Percentiles rank a stretch among this genome's conserved stretches.
Evolutionary conservation across 2,797 vertebrate species (phyloP).

Genomic region (Lacerta viridis): DNA sequence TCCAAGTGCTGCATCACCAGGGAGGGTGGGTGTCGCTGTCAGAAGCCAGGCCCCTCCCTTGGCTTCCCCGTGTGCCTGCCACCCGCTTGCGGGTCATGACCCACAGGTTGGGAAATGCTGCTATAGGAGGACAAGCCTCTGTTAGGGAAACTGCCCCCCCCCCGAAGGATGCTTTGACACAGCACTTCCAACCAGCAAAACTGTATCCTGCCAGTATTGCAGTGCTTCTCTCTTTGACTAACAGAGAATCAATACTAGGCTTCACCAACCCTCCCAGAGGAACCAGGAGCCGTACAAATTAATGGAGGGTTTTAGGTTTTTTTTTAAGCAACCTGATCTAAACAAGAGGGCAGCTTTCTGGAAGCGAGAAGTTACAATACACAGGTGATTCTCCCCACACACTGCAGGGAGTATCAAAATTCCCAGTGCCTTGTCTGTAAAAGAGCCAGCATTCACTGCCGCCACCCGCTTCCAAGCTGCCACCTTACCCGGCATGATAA

Average conservation of each 20-base stretch:
- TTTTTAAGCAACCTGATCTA: not conserved
- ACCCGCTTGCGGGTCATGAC: too few relatives aligned
- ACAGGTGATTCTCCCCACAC: not conserved
- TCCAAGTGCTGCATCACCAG: too few relatives aligned
- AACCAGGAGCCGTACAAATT: not conserved
- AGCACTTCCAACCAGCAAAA: not conserved
- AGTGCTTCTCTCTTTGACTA: slow-evolving; percentile 20
- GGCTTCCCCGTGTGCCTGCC: too few relatives aligned
- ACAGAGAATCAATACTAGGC: slow-evolving; percentile 24
- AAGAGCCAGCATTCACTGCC: not conserved
- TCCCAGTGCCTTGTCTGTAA: not conserved
- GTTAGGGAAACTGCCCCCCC: not conserved
- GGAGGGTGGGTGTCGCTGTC: too few relatives aligned
- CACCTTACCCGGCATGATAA: not conserved
- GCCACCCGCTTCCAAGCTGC: not conserved
- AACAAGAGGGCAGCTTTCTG: not conserved
- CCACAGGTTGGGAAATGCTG: too few relatives aligned
- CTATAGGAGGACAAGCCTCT: not conserved
- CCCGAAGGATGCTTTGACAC: not conserved
- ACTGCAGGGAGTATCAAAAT: not conserved
- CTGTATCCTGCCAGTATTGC: slow-evolving; percentile 26
- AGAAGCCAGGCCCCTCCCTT: too few relatives aligned
- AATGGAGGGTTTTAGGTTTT: not conserved
- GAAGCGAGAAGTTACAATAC: slow-evolving; percentile 7
- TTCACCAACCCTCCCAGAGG: not conserved